Conservation (phyloP, 92 coral and sea anemone species). For the Chrysogorgia sp. region DNA sequence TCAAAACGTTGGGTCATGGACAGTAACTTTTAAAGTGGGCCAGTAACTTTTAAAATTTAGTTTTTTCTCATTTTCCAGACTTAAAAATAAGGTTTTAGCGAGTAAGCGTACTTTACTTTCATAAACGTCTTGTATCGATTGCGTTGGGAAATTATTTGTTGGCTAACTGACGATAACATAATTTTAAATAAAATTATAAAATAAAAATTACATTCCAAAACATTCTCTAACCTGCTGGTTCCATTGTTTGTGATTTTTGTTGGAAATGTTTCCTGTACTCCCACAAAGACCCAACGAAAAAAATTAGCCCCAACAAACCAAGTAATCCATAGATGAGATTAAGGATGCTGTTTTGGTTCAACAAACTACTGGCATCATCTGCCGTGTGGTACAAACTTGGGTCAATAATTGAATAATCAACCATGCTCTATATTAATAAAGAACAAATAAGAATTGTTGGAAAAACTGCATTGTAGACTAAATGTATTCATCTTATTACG, state of each 20-base stretch:
- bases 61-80: no score
- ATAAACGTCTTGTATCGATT: no score
- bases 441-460: not conserved
- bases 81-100: no score
- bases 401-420: conserved; percentile 32
- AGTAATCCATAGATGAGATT: conserved; percentile 19
- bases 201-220: no score
- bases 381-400: conserved; percentile 13
- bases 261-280: conserved; percentile 10
- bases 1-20: no score
- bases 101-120: no score
- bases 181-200: no score
- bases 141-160: no score
- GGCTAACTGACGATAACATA: no score
- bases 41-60: no score
- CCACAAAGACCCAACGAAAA: conserved; percentile 21
- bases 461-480: not conserved
- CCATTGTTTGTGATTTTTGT: not conserved
- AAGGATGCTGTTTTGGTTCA: conserved; percentile 25
- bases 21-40: no score
- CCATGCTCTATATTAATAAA: conserved; percentile 12
- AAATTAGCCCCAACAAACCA: conserved; percentile 8
- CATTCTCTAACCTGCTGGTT: no score
- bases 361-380: conserved; percentile 18
- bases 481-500: not conserved